Percentiles rank a stretch among this genome's conserved stretches.
phyloP scores from a whole-genome alignment of 2,888 invertebrate species.

The Nephrotoma flavescens region DNA sequence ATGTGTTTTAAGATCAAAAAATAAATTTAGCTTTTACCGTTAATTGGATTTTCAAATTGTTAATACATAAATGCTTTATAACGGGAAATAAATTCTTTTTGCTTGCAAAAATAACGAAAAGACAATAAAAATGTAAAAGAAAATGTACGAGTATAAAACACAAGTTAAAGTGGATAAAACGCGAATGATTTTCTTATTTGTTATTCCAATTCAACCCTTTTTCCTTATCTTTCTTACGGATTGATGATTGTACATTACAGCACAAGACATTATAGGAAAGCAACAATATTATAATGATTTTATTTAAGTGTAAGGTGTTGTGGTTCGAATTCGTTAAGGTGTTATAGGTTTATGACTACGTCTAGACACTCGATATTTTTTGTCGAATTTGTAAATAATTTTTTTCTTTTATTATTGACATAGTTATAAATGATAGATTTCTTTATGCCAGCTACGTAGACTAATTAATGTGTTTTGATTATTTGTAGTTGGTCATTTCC shows the following conservation, averaged over 20 bases:
- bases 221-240: neutral
- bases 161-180: neutral
- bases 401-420: neutral
- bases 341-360: neutral
- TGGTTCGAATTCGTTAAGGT: neutral
- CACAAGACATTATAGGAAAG: neutral
- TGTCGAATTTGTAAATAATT: neutral
- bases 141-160: neutral
- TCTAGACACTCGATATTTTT: neutral
- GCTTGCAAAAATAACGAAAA: neutral
- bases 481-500: too few species aligned
- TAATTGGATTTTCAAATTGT: neutral
- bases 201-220: neutral
- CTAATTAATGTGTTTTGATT: too few species aligned
- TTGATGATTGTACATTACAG: neutral
- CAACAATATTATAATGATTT: neutral
- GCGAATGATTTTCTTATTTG: neutral
- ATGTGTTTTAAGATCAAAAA: neutral
- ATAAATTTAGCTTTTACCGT: neutral
- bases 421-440: neutral
- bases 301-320: neutral
- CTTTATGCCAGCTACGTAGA: neutral
- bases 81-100: neutral
- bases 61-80: neutral
- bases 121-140: neutral